Percentiles rank a stretch among this genome's conserved stretches.
Evolutionary conservation across 1,140 invertebrate genomes (phyloP).

Genomic region (Drosophila obscura): DNA sequence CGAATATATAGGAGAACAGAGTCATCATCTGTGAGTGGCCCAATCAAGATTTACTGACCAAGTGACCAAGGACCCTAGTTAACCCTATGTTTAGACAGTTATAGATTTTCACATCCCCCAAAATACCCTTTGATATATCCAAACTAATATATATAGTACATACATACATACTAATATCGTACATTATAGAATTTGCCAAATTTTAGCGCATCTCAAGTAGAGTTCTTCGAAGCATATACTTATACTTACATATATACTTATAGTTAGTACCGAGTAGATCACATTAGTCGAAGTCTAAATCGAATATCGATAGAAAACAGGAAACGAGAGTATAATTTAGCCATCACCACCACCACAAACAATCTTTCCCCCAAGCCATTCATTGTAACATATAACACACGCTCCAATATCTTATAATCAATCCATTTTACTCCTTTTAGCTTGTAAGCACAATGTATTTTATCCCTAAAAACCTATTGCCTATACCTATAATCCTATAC

Average conservation of each 20-base stretch:
- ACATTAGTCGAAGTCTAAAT: constrained; percentile 13
- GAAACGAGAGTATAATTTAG: constrained; percentile 36
- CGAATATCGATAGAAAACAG: constrained; percentile 51
- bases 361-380: constrained; percentile 28
- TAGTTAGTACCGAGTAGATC: constrained; percentile 46
- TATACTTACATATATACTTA: background rate
- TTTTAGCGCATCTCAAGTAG: constrained; percentile 62
- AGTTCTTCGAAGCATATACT: constrained; percentile 36
- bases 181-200: constrained; percentile 75
- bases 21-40: constrained; percentile 18
- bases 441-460: constrained; percentile 52
- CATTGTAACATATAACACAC: constrained; percentile 57
- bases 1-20: constrained; percentile 58
- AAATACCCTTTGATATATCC: constrained; percentile 43
- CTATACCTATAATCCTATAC: background rate
- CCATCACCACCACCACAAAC: constrained; percentile 18
- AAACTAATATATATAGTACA: constrained; percentile 41
- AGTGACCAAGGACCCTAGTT: constrained; percentile 64
- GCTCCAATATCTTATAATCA: constrained; percentile 50
- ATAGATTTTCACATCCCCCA: constrained; percentile 52
- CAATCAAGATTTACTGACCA: constrained; percentile 65
- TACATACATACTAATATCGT: constrained; percentile 28
- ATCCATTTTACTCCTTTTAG: constrained; percentile 45
- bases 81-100: constrained; percentile 21
- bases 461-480: constrained; percentile 6